Conservation (phyloP, 2,888 invertebrate genomes). For the Slavum lentiscoides region DNA sequence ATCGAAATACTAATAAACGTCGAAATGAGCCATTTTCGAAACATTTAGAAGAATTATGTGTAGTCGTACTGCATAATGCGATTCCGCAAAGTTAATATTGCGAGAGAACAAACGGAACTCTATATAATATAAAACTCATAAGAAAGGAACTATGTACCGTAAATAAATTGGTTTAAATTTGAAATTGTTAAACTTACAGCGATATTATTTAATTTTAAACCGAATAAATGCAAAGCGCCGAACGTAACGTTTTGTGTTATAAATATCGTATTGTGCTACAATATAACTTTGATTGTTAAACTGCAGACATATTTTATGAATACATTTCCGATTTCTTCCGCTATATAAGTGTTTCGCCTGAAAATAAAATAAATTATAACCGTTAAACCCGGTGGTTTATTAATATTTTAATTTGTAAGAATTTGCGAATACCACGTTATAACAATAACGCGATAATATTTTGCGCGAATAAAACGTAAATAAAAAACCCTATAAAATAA, state of each 20-base stretch:
- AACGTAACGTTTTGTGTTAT: background rate
- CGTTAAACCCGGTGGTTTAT: background rate
- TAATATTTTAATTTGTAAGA: too few relatives aligned
- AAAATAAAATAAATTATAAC: slow-evolving; percentile 11
- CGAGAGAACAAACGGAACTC: background rate
- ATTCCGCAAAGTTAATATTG: background rate
- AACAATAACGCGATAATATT: too few relatives aligned
- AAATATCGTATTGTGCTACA: background rate
- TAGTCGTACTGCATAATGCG: background rate
- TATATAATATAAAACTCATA: background rate
- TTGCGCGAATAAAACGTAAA: too few relatives aligned
- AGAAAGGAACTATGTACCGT: background rate
- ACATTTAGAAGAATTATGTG: slow-evolving; percentile 1
- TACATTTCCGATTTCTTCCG: background rate
- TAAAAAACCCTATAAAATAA: too few relatives aligned
- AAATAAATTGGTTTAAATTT: slow-evolving; percentile 23
- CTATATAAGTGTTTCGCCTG: too few relatives aligned
- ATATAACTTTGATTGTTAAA: background rate
- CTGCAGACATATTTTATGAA: background rate
- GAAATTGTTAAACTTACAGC: slow-evolving; percentile 25
- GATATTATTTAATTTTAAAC: slow-evolving; percentile 9
- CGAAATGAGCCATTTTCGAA: background rate
- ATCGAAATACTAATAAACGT: background rate
- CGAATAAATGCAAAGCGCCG: background rate
- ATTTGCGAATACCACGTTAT: too few relatives aligned